These are phyloP conservation scores for Porites lutea DNA, from an alignment of 64 coral and sea anemone species.

Conservation along the genomic window DNA sequence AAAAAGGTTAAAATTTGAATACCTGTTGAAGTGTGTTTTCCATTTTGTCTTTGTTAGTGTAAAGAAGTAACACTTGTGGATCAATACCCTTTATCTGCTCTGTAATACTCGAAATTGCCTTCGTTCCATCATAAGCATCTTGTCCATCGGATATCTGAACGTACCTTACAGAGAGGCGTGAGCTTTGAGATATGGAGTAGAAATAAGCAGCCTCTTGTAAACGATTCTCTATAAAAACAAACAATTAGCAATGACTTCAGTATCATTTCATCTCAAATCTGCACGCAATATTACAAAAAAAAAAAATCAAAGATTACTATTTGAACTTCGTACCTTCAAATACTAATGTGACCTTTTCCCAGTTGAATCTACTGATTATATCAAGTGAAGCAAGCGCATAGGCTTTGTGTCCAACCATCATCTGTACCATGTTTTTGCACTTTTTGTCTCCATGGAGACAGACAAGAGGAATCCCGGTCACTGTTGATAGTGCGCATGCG, in stretches of 20 bases:
- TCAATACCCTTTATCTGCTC: neutral
- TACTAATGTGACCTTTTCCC: slow-evolving; percentile 22
- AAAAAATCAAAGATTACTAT: no score
- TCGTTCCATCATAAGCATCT: neutral
- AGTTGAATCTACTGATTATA: slow-evolving; percentile 10
- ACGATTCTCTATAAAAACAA: neutral
- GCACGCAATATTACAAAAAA: no score
- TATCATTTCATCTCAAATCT: neutral
- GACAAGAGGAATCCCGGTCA: slow-evolving; percentile 47
- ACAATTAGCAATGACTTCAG: neutral
- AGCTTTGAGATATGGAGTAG: neutral
- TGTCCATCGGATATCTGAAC: neutral
- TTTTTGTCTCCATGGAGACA: slow-evolving; percentile 34
- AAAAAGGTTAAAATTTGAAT: neutral
- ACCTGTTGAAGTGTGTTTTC: neutral
- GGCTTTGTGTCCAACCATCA: slow-evolving; percentile 17
- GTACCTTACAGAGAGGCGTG: neutral
- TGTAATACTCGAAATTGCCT: neutral
- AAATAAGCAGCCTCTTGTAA: neutral
- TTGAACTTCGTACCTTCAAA: slow-evolving; percentile 9
- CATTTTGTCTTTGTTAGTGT: neutral
- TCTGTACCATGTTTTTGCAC: neutral
- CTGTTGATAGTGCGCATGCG: slow-evolving; percentile 13
- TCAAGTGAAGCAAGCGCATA: slow-evolving; percentile 41
- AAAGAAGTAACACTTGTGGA: neutral